Conservation (phyloP, 2,797 vertebrate species). For the Phalanger gymnotis region DNA sequence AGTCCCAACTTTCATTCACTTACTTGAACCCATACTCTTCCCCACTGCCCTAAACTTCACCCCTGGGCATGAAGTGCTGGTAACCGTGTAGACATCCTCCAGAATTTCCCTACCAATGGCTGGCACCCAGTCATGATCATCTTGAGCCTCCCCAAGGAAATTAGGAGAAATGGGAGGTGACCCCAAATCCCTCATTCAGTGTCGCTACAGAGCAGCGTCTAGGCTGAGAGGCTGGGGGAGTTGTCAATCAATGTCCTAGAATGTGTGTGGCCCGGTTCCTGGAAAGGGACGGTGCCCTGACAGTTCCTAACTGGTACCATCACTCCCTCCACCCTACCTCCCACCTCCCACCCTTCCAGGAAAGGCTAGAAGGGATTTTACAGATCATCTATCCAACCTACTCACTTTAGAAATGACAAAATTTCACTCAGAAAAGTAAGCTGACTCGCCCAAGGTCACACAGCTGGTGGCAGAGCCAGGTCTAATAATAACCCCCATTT, state of each 20-base stretch:
- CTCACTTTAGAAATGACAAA: background rate
- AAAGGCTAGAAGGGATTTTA: background rate
- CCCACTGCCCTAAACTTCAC: background rate
- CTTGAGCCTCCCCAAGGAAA: background rate
- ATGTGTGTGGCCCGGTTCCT: background rate
- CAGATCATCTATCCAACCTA: background rate
- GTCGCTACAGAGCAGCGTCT: background rate
- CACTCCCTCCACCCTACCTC: background rate
- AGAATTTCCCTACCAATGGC: background rate
- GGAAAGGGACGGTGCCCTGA: background rate
- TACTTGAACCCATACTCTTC: background rate
- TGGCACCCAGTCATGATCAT: background rate
- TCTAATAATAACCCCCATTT: background rate
- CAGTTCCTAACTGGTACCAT: background rate
- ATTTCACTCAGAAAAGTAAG: background rate
- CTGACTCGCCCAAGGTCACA: background rate
- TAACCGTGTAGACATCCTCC: background rate
- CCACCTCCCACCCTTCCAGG: background rate
- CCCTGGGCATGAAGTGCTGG: background rate
- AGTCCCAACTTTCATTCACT: constrained; percentile 1
- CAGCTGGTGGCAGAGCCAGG: background rate
- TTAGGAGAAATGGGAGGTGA: background rate
- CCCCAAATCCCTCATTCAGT: background rate
- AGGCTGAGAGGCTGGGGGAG: background rate
- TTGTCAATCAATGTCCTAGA: background rate